A percentile compares a stretch with the other conserved stretches of the same genome.
These are phyloP conservation scores for Drosophila mauritiana DNA, from an alignment of 1,140 invertebrate genomes.

Conservation along the genomic window DNA sequence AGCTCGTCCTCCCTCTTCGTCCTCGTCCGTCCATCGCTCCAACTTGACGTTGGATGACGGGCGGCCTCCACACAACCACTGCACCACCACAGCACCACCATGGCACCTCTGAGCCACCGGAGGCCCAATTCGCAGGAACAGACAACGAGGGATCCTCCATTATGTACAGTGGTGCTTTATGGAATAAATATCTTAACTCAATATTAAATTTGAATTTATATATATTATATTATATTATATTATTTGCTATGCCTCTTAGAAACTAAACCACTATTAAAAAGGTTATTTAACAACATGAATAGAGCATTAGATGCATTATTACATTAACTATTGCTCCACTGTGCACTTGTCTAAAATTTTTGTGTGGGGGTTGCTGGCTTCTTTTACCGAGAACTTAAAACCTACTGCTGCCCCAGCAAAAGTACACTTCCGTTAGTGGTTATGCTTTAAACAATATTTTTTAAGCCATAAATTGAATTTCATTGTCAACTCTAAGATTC, in stretches of 20 bases:
- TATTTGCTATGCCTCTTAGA: no score
- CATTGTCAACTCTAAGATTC: slow-evolving; percentile 39
- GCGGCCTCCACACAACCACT: slow-evolving; percentile 54
- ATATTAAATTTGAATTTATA: no score
- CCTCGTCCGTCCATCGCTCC: slow-evolving; percentile 42
- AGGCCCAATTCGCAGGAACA: slow-evolving; percentile 50
- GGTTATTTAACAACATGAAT: no score
- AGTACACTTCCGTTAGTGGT: slow-evolving; percentile 36
- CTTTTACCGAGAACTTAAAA: slow-evolving; percentile 35
- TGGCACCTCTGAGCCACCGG: slow-evolving; percentile 22
- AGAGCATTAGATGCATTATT: no score
- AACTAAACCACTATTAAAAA: no score
- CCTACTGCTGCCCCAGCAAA: neutral
- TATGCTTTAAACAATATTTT: slow-evolving; percentile 65
- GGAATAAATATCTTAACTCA: no score
- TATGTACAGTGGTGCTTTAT: slow-evolving; percentile 25
- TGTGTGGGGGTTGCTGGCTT: slow-evolving; percentile 20
- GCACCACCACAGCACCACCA: slow-evolving; percentile 47
- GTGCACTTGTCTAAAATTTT: slow-evolving; percentile 6
- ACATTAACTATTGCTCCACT: neutral
- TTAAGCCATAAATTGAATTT: slow-evolving; percentile 36
- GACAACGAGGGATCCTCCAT: slow-evolving; percentile 45
- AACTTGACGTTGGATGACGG: slow-evolving; percentile 70
- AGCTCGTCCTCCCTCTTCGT: slow-evolving; percentile 20
- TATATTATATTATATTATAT: no score